phyloP scores from a whole-genome alignment of 2,888 invertebrate genomes.

The Papilio protenor region DNA sequence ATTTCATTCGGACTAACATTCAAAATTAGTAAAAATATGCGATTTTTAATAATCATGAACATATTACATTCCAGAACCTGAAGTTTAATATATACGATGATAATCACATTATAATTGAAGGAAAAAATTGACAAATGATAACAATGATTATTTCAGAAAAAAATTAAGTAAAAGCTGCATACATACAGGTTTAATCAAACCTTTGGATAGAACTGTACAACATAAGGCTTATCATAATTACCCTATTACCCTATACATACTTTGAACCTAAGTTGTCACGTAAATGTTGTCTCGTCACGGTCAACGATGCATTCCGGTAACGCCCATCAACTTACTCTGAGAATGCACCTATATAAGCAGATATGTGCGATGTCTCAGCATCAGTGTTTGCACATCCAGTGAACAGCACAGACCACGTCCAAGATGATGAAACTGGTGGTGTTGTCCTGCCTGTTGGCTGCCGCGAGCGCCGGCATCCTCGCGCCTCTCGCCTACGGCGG shows the following conservation, averaged over 20 bases:
- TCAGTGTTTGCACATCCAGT: constrained; percentile 69
- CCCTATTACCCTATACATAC: constrained; percentile 15
- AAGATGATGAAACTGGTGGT: constrained; percentile 85
- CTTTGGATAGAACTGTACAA: background rate
- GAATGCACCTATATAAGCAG: constrained; percentile 64
- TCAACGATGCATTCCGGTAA: constrained; percentile 65
- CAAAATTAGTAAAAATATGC: no score
- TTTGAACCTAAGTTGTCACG: constrained; percentile 25
- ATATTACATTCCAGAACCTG: no score
- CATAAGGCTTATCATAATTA: background rate
- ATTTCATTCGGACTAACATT: no score
- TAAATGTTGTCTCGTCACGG: constrained; percentile 72
- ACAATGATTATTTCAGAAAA: no score
- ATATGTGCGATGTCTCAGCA: constrained; percentile 53
- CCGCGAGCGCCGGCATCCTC: constrained; percentile 74
- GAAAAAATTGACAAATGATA: no score
- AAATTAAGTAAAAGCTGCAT: background rate
- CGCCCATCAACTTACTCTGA: constrained; percentile 58
- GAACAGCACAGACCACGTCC: constrained; percentile 77
- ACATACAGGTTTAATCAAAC: background rate
- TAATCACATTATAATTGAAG: no score
- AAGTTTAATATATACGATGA: no score
- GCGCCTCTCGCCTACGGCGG: constrained; percentile 54
- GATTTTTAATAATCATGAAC: no score
- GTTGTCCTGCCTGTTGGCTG: constrained; percentile 85